These are phyloP conservation scores for Syrmaticus mikado DNA, from an alignment of 2,113 vertebrate genomes.

Conservation along the genomic window DNA sequence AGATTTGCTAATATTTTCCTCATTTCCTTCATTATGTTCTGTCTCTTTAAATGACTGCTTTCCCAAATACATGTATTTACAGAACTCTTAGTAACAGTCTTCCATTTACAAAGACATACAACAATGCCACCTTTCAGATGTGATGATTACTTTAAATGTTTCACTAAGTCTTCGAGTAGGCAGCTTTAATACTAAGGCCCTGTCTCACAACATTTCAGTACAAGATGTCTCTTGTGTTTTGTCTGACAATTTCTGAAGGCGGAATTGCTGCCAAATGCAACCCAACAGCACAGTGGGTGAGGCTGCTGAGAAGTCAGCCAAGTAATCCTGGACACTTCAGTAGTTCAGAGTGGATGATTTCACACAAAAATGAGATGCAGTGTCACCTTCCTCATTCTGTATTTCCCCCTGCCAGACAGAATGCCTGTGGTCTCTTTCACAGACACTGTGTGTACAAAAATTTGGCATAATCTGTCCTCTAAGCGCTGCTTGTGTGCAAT, in stretches of 20 bases:
- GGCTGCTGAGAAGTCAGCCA: neutral
- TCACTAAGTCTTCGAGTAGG: neutral
- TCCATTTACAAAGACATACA: neutral
- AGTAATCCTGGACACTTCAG: neutral
- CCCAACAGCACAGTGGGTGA: neutral
- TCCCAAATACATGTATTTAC: neutral
- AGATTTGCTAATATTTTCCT: neutral
- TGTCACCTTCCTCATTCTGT: neutral
- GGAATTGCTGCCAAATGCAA: neutral
- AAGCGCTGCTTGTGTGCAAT: neutral
- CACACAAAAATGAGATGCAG: neutral
- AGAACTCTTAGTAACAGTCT: neutral
- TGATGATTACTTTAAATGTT: neutral
- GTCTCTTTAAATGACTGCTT: neutral
- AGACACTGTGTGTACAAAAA: neutral
- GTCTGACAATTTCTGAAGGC: neutral
- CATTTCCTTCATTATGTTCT: neutral
- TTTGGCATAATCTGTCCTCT: neutral
- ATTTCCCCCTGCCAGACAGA: neutral
- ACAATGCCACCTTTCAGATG: neutral
- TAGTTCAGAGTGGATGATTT: neutral
- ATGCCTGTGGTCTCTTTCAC: neutral
- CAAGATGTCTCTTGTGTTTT: neutral
- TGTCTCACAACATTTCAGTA: neutral
- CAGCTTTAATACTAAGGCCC: neutral